Evolutionary conservation across 30 jellyfish, hydroid and myxozoan genomes (phyloP).

Genomic region (Hydractinia symbiolongicarpus): DNA sequence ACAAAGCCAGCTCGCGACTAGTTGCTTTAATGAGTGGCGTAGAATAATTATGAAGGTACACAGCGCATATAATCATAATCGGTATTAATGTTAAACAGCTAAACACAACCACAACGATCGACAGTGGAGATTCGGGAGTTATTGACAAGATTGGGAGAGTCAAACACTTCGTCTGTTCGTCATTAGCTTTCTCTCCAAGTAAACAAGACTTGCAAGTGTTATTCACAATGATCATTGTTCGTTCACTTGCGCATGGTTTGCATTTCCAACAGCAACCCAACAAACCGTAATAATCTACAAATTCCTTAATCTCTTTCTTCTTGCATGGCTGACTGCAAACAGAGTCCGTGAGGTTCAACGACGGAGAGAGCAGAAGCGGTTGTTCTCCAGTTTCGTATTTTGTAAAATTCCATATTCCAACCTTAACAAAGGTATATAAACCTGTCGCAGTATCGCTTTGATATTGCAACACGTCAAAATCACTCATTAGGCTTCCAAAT

Average conservation of each 20-base stretch:
- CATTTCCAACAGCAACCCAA: constrained; percentile 34
- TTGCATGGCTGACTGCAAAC: constrained; percentile 32
- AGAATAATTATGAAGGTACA: neutral
- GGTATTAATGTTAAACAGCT: neutral
- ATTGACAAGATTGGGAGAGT: constrained; percentile 20
- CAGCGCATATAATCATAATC: neutral
- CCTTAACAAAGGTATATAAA: neutral
- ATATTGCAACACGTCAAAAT: constrained; percentile 29
- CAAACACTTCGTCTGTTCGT: constrained; percentile 15
- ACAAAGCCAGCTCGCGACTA: constrained; percentile 32
- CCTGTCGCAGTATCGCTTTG: neutral
- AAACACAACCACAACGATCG: constrained; percentile 8
- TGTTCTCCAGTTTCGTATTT: neutral
- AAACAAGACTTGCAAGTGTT: constrained; percentile 18
- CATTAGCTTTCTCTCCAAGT: constrained; percentile 24
- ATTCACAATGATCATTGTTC: neutral
- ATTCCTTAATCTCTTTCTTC: neutral
- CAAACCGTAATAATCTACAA: neutral
- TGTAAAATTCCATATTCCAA: constrained; percentile 32
- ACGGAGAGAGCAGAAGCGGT: constrained; percentile 5
- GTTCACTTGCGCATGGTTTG: neutral
- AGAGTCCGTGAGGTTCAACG: constrained; percentile 15
- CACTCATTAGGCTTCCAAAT: constrained; percentile 7
- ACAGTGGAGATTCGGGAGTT: neutral
- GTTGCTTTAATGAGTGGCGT: constrained; percentile 29